These are phyloP conservation scores for Symphodus melops DNA, from an alignment of 2,113 vertebrate genomes.

Conservation along the genomic window DNA sequence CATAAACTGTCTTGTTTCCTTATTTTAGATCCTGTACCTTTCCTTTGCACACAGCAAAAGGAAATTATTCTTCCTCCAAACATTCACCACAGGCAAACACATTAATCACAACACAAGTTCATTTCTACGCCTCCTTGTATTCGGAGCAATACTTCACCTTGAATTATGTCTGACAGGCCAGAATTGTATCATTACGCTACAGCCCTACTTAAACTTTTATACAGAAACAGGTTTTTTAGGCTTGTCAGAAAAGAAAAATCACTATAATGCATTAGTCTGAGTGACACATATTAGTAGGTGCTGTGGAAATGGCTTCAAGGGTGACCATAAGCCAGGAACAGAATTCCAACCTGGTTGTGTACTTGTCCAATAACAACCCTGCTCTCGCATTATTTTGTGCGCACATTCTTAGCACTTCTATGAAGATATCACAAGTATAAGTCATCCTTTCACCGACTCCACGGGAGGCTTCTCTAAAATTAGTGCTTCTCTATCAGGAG, in stretches of 20 bases:
- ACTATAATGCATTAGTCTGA: conserved; percentile 2
- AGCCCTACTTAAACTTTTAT: conserved; percentile 27
- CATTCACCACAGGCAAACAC: conserved; percentile 45
- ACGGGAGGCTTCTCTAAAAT: conserved; percentile 61
- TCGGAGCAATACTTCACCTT: conserved; percentile 36
- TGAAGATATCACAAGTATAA: conserved; percentile 37
- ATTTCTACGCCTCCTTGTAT: conserved; percentile 33
- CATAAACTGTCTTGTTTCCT: not conserved
- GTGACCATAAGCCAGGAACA: conserved; percentile 20
- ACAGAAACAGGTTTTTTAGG: conserved; percentile 9
- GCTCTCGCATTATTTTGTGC: conserved; percentile 2
- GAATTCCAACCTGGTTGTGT: not conserved
- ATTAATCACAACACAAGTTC: conserved; percentile 48
- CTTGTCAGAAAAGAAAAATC: not conserved
- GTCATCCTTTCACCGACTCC: conserved; percentile 34
- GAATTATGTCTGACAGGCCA: conserved; percentile 46
- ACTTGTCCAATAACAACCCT: not conserved
- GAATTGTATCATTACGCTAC: conserved; percentile 29
- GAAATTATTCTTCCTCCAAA: conserved; percentile 40
- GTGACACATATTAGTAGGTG: conserved; percentile 23
- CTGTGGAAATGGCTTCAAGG: not conserved
- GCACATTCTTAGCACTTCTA: not conserved
- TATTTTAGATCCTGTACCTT: conserved; percentile 31
- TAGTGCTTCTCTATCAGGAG: conserved; percentile 63
- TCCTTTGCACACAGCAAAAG: not conserved